These are phyloP conservation scores for Seira sanloemensis DNA, from an alignment of 2,888 invertebrate species.

Conservation along the genomic window DNA sequence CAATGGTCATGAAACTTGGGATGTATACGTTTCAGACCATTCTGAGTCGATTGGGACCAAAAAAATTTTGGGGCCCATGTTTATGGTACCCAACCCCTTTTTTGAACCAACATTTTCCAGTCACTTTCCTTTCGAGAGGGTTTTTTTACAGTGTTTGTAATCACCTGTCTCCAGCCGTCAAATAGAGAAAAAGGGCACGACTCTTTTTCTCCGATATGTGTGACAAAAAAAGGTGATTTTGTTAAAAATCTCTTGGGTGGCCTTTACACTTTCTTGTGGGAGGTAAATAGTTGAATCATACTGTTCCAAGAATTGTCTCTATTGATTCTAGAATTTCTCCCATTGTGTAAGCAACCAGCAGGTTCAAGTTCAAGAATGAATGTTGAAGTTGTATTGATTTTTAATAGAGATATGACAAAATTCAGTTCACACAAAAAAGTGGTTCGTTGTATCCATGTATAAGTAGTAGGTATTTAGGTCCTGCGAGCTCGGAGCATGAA, in stretches of 20 bases:
- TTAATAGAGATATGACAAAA: conserved; percentile 7
- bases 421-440: neutral
- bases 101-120: neutral
- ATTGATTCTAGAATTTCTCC: too few species aligned
- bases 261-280: conserved; percentile 12
- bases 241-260: conserved; percentile 6
- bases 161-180: conserved; percentile 16
- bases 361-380: conserved; percentile 16
- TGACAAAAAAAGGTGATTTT: conserved; percentile 13
- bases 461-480: too few species aligned
- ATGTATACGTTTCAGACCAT: too few species aligned
- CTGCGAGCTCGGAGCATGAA: too few species aligned
- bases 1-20: too few species aligned
- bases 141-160: neutral
- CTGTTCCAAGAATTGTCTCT: too few species aligned
- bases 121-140: neutral
- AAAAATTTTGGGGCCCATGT: neutral
- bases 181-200: neutral
- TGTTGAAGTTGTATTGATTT: conserved; percentile 12
- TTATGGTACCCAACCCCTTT: neutral
- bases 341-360: too few species aligned
- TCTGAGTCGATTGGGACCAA: too few species aligned
- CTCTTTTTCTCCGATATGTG: conserved; percentile 10
- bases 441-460: neutral
- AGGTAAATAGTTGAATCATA: too few species aligned